Base-by-base conservation (phyloP, 53 echinoderm and acorn worm genomes). In the Mesocentrotus franciscanus region DNA sequence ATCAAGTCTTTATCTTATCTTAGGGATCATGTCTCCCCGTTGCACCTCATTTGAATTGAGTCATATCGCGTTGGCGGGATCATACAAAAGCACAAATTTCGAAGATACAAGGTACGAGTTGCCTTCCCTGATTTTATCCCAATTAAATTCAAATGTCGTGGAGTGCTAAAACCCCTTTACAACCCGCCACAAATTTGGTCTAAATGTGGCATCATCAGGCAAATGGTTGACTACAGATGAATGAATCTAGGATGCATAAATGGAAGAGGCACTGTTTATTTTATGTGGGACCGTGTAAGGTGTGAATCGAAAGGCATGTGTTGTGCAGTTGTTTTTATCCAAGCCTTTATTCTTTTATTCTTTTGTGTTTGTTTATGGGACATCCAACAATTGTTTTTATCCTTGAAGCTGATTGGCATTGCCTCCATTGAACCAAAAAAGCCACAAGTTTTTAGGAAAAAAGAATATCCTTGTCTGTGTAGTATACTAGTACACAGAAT, bases 41-140 rank as follows among this genome's bases (percentile, higher is more conserved):
- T 57, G 4, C 60, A 9, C 30, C 79, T 60, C 60, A 81, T 93
- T 58, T 93, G 61, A 76, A 79, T 78, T 81, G 93, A 93, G 93
- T 78, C 81, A 93, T 93, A 81, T 93, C 61, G 93, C 93, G 61
- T 81, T 78, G 93, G 93, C 81, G 83, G 36, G 93, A 61, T 92
- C 92, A 74, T 92, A 92, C 92, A 92, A 92, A 71, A 74, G 91
- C 91, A 64, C 39, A 36, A 66, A 64, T 91, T 91, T 66, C 35
- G 10, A 18, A 12, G 33, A 91, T 36, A 30, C 62, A 66, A 66
- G 91, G 62, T 91, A 22, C 9, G 7, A 87, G 59, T n/a, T 87
- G 34, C 12, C 57, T 87, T 27, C 57, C 15, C 58, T 87, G 58
- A 87, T 87, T 87, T 56, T 84, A 20, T 87, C 12, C 87, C 87